Evolutionary conservation across 1,140 invertebrate species (phyloP).

Genomic region (Drosophila repletoides): DNA sequence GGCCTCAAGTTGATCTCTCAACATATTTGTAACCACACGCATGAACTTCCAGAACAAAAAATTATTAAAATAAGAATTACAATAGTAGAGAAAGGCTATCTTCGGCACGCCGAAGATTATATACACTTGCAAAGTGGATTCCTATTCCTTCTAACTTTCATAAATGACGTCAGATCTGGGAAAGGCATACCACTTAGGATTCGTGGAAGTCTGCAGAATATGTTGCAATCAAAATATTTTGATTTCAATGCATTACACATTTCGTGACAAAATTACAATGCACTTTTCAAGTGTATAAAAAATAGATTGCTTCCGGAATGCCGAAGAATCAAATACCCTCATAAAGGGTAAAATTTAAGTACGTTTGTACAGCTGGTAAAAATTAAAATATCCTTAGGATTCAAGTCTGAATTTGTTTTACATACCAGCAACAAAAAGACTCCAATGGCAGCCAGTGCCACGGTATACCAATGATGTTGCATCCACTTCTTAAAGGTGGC

Average conservation of each 20-base stretch:
- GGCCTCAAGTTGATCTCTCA: conserved; percentile 76
- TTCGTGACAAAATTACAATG: too few relatives aligned
- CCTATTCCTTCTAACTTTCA: too few relatives aligned
- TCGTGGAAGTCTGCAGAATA: too few relatives aligned
- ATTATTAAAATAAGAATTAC: conserved; percentile 9
- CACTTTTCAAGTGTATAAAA: too few relatives aligned
- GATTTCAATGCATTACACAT: too few relatives aligned
- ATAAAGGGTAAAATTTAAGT: too few relatives aligned
- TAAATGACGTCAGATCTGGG: too few relatives aligned
- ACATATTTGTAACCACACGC: conserved; percentile 65
- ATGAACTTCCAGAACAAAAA: conserved; percentile 58
- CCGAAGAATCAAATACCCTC: too few relatives aligned
- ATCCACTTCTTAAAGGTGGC: conserved; percentile 94
- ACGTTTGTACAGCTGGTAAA: neutral
- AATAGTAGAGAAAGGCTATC: neutral
- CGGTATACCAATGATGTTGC: conserved; percentile 92
- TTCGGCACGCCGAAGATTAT: neutral
- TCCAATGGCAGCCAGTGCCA: conserved; percentile 88
- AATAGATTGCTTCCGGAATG: too few relatives aligned
- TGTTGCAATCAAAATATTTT: too few relatives aligned
- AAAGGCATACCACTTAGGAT: too few relatives aligned
- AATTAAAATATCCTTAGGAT: neutral
- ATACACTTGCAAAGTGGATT: neutral
- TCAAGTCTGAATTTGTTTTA: neutral
- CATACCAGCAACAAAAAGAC: conserved; percentile 91